A percentile compares a stretch with the other conserved stretches of the same genome.
Evolutionary conservation across 2,888 invertebrate species (phyloP).

Genomic region (Diogma glabrata): DNA sequence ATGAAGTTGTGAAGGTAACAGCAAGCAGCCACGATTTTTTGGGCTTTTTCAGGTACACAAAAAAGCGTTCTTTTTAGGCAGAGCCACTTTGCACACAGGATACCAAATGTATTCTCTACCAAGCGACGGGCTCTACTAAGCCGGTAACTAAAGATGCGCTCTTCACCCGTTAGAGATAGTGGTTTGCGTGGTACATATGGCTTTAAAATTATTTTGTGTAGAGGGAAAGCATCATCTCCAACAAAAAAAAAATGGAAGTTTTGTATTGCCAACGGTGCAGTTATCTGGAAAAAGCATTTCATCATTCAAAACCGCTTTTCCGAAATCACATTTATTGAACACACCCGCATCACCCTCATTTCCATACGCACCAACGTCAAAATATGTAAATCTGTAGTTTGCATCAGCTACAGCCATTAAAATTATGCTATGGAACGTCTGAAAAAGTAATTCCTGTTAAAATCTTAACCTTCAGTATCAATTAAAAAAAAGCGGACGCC

Average conservation of each 20-base stretch:
- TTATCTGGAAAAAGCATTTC: neutral
- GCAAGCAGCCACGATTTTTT: neutral
- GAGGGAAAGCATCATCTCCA: slow-evolving; percentile 3
- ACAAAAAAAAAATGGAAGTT: neutral
- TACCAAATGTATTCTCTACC: neutral
- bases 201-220: neutral
- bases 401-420: neutral
- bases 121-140: neutral
- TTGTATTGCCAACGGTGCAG: neutral
- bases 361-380: neutral
- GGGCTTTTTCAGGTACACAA: neutral
- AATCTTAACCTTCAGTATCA: too few species aligned
- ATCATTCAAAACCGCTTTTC: neutral
- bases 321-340: neutral
- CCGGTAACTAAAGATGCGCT: neutral
- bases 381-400: neutral
- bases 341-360: neutral
- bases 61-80: neutral
- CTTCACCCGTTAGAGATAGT: neutral
- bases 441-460: neutral
- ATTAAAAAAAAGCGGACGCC: neutral
- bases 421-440: neutral
- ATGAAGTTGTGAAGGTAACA: slow-evolving; percentile 1
- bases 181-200: slow-evolving; percentile 2
- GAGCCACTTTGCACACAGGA: too few species aligned